A percentile compares a stretch with the other conserved stretches of the same genome.
Conservation (phyloP, 2,113 vertebrate genomes). For the Sceloporus tristichus region DNA sequence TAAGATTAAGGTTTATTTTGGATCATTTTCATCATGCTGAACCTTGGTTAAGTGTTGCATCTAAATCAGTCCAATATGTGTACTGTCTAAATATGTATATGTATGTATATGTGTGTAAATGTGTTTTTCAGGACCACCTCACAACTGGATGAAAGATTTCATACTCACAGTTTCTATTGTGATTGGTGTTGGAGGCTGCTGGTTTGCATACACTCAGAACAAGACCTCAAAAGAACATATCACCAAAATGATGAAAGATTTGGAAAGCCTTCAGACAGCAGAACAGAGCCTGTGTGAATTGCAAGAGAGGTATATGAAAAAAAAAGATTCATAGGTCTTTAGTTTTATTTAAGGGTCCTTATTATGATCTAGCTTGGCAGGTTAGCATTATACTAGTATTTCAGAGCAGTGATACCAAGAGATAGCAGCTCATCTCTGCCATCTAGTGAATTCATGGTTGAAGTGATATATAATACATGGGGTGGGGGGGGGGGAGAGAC, state of each 20-base stretch:
- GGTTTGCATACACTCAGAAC: slow-evolving; percentile 98
- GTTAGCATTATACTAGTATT: neutral
- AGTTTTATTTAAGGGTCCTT: neutral
- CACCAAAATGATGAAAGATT: slow-evolving; percentile 98
- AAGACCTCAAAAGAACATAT: slow-evolving; percentile 96
- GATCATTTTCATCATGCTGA: neutral
- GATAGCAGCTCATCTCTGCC: neutral
- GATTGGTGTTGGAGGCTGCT: slow-evolving; percentile 97
- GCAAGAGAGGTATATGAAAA: slow-evolving; percentile 88
- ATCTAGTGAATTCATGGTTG: neutral
- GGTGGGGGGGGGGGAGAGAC: no score
- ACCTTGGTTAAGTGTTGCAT: neutral
- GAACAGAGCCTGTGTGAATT: slow-evolving; percentile 94
- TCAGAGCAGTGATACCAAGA: neutral
- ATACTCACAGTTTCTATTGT: slow-evolving; percentile 95
- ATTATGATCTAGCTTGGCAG: neutral
- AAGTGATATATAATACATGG: neutral
- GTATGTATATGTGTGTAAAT: neutral
- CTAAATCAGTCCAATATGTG: no score
- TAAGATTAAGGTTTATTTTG: neutral
- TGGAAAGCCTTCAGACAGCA: slow-evolving; percentile 95
- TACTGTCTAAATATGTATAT: neutral
- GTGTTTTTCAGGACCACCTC: slow-evolving; percentile 86
- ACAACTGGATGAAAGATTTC: slow-evolving; percentile 99
- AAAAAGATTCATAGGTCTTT: neutral